Percentiles rank a stretch among this genome's conserved stretches.
Conservation (phyloP, 2,797 vertebrate genomes). For the Pangasius larnaudii region DNA sequence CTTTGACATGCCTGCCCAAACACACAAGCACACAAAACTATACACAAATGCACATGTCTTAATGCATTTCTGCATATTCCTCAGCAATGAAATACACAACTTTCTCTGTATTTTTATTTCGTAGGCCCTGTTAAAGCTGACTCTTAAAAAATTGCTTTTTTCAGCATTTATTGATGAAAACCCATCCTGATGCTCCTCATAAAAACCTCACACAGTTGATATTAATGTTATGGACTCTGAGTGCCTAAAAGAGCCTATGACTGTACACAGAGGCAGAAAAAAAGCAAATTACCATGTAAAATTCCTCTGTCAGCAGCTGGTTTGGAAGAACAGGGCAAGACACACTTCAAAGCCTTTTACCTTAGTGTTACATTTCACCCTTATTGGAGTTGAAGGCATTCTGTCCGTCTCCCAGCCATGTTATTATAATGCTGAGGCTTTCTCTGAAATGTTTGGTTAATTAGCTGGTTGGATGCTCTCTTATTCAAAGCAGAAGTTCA, state of each 20-base stretch:
- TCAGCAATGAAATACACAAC: background rate
- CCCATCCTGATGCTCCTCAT: background rate
- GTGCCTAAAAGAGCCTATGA: background rate
- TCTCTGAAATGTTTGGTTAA: slow-evolving; percentile 27
- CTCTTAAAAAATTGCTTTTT: background rate
- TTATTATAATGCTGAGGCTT: background rate
- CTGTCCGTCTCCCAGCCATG: background rate
- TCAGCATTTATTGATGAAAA: background rate
- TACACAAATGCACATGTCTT: background rate
- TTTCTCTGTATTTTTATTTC: background rate
- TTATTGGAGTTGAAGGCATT: slow-evolving; percentile 17
- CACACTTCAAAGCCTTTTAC: slow-evolving; percentile 37
- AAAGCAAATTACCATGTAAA: slow-evolving; percentile 5
- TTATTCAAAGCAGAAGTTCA: slow-evolving; percentile 35
- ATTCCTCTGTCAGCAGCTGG: slow-evolving; percentile 26
- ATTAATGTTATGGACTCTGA: background rate
- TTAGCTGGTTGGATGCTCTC: slow-evolving; percentile 17
- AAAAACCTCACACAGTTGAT: background rate
- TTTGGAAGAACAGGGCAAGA: slow-evolving; percentile 16
- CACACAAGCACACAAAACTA: background rate
- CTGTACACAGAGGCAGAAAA: background rate
- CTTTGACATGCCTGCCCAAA: background rate
- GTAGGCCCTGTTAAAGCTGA: background rate
- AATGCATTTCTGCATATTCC: background rate
- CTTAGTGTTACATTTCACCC: slow-evolving; percentile 32